These are phyloP conservation scores for Nemurella pictetii DNA, from an alignment of 2,888 invertebrate species.

Conservation along the genomic window DNA sequence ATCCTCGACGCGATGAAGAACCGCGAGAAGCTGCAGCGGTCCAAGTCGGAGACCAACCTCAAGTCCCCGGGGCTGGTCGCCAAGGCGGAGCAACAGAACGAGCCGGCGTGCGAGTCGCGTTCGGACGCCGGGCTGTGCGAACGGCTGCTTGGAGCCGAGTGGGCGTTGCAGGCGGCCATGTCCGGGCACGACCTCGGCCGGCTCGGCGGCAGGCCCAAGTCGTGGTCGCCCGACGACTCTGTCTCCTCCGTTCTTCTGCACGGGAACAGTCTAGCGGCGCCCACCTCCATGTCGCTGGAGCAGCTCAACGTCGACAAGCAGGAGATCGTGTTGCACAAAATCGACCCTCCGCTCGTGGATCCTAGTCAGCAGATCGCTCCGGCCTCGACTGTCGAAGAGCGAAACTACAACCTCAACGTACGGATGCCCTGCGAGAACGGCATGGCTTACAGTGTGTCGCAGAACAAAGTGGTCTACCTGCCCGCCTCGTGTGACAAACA, in stretches of 20 bases:
- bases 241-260: conserved; percentile 60
- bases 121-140: conserved; percentile 35
- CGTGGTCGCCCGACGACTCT: conserved; percentile 73
- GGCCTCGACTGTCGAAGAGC: conserved; percentile 42
- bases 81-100: conserved; percentile 30
- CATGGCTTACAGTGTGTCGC: conserved; percentile 85
- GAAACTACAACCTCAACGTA: conserved; percentile 53
- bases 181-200: conserved; percentile 49
- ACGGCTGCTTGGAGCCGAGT: conserved; percentile 46
- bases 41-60: conserved; percentile 89
- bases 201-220: conserved; percentile 63
- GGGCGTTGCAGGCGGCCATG: conserved; percentile 46
- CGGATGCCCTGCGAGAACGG: conserved; percentile 85
- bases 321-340: conserved; percentile 16
- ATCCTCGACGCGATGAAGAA: conserved; percentile 96
- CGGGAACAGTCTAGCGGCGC: conserved; percentile 49
- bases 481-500: conserved; percentile 54
- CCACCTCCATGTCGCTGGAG: conserved; percentile 70
- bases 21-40: conserved; percentile 87
- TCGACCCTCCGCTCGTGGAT: conserved; percentile 24
- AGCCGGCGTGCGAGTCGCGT: conserved; percentile 44
- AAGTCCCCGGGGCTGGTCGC: conserved; percentile 65
- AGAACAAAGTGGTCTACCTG: conserved; percentile 84
- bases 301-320: conserved; percentile 55
- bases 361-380: conserved; percentile 34